phyloP scores from a whole-genome alignment of 1,140 invertebrate genomes.

The Acromyrmex heyeri region DNA sequence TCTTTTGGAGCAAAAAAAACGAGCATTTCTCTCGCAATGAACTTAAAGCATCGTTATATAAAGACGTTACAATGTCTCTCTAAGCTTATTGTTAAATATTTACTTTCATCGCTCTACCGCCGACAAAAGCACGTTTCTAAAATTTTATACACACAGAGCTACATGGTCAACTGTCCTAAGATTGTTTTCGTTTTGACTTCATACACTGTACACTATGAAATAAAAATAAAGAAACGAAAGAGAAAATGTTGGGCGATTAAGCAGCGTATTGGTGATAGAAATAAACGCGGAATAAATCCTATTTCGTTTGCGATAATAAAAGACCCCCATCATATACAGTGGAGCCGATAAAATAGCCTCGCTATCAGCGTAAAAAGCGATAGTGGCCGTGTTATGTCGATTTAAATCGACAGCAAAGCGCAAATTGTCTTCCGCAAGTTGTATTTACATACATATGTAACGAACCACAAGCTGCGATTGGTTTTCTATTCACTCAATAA shows the following conservation, averaged over 20 bases:
- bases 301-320: conserved; percentile 29
- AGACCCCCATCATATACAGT: background rate
- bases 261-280: background rate
- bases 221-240: background rate
- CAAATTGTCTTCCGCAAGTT: conserved; percentile 22
- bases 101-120: background rate
- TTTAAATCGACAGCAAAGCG: conserved; percentile 41
- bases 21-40: conserved; percentile 14
- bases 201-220: background rate
- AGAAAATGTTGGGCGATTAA: background rate
- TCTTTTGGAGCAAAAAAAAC: background rate
- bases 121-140: conserved; percentile 19
- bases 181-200: background rate
- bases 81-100: conserved; percentile 26
- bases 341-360: conserved; percentile 7
- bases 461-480: conserved; percentile 42
- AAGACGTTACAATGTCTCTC: background rate
- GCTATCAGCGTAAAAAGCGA: conserved; percentile 36
- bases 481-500: conserved; percentile 16
- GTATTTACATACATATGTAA: conserved; percentile 45
- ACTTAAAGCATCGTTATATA: background rate
- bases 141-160: conserved; percentile 12
- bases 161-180: background rate
- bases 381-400: conserved; percentile 10
- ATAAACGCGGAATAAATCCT: conserved; percentile 30